Evolutionary conservation across 2,888 invertebrate genomes (phyloP), one percentile per base, ranked within the genome.

Genomic region (Balanococcus diminutus): DNA sequence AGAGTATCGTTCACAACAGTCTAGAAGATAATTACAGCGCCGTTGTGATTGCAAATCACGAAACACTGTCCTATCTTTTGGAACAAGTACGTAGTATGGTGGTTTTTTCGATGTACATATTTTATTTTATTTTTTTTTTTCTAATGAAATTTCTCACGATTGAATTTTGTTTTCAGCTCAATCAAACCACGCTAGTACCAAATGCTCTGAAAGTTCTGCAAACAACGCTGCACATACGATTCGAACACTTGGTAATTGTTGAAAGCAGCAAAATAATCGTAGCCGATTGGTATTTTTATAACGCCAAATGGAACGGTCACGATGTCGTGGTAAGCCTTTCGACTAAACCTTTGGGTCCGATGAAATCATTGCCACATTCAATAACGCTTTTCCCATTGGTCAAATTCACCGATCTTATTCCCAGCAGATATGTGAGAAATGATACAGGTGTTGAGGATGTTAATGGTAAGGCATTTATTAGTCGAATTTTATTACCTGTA

Each of bases 1-100:
- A 96, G 87, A 95, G 95, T 90, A 94, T 96, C 87, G 95, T 96
- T 11, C 96, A 96, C 90, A 95, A 93, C 89, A 96, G 94, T 89
- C 92, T 96, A 87, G 96, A 96, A 89, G 96, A 96, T 89, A 96
- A 96, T 91, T 96, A 96, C 89, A 96, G 96, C 22, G 96, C 96
- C 67, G 96, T 96, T 46, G 94, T 96, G 87, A 94, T 96, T 51
- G 96, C 96, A 87, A 96, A 96, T 91, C 96, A 96, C 89, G 96
- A 96, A 90, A 96, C 96, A 8, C 92, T 96, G 25, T 95, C 96
- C 84, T 96, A 96, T 91, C 94, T 96, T 89, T 92, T 96, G 87
- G 96, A 96, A 91, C 96, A 96, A 92, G 96, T 96, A 31, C 39
- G 82, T 61, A 5, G n/a, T n/a, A n/a, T n/a, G n/a, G 1, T n/a